These are phyloP conservation scores for Romanogobio albipinnatus DNA, from an alignment of 2,113 vertebrate genomes.

Conservation along the genomic window DNA sequence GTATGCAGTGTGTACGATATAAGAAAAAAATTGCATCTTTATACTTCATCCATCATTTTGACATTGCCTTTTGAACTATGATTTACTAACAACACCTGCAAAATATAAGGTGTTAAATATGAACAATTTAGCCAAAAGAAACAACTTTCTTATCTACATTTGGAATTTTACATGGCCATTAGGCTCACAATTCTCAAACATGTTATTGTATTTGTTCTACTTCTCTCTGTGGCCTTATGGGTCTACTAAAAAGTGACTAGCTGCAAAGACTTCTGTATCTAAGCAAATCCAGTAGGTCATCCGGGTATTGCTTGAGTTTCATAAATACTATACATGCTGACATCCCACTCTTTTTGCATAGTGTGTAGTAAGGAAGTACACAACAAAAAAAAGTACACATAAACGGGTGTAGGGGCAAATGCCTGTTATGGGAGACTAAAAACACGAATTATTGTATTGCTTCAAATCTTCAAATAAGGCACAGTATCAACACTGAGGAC, in stretches of 20 bases:
- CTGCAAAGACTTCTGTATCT: not conserved
- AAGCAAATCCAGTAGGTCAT: constrained; percentile 13
- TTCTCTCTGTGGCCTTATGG: not conserved
- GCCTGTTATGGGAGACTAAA: not conserved
- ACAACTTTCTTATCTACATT: not conserved
- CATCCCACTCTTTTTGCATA: not conserved
- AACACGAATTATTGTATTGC: not conserved
- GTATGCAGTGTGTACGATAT: not conserved
- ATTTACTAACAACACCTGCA: not conserved
- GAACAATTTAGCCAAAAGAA: not conserved
- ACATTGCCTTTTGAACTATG: not conserved
- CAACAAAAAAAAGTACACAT: not conserved
- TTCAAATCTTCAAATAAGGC: not conserved
- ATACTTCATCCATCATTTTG: not conserved
- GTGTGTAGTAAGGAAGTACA: not conserved
- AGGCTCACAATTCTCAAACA: not conserved
- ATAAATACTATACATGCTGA: not conserved
- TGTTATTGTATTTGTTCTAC: not conserved
- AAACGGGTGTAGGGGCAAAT: not conserved
- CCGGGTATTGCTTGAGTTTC: not conserved
- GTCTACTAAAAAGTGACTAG: not conserved
- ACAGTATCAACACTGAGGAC: not conserved
- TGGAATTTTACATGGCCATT: too few species aligned
- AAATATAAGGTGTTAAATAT: not conserved
- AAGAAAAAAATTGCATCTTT: not conserved